A percentile compares a stretch with the other conserved stretches of the same genome.
phyloP scores from a whole-genome alignment of 1,140 invertebrate genomes.

The Drosophila ohnishii region DNA sequence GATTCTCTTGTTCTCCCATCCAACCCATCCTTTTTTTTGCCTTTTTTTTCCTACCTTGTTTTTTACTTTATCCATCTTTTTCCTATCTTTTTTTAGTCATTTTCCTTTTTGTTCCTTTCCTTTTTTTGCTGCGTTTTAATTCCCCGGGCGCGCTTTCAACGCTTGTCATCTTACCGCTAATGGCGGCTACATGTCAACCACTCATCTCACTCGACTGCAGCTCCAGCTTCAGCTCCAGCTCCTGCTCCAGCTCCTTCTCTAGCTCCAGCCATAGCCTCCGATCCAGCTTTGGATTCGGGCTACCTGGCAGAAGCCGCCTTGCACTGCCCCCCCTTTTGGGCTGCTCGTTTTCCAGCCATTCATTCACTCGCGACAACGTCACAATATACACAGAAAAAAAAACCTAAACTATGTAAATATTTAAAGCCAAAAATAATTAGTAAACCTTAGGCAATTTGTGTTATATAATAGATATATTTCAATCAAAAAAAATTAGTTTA shows the following conservation, averaged over 20 bases:
- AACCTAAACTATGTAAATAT: not conserved
- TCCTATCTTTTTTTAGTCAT: not conserved
- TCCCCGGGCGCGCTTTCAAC: constrained; percentile 79
- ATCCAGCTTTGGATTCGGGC: constrained; percentile 15
- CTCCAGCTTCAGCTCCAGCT: constrained; percentile 15
- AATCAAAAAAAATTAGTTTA: too few relatives aligned
- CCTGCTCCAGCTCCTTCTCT: not conserved
- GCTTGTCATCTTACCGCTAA: constrained; percentile 80
- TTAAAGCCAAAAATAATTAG: too few relatives aligned
- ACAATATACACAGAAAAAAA: constrained; percentile 5
- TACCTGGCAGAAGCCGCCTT: constrained; percentile 1
- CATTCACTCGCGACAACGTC: constrained; percentile 40
- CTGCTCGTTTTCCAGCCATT: constrained; percentile 70
- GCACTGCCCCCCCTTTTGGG: constrained; percentile 2
- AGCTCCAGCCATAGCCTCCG: constrained; percentile 15
- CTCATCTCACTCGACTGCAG: constrained; percentile 66
- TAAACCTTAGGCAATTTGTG: too few relatives aligned
- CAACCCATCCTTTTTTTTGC: constrained; percentile 3
- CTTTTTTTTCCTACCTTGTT: constrained; percentile 1
- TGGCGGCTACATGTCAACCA: constrained; percentile 80
- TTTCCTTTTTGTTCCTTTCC: constrained; percentile 1
- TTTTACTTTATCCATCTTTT: constrained; percentile 19
- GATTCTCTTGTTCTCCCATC: constrained; percentile 43
- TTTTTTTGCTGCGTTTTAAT: constrained; percentile 64
- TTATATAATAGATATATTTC: too few relatives aligned